Evolutionary conservation across 1,140 invertebrate genomes (phyloP).

Genomic region (Propsilocerus akamusi): DNA sequence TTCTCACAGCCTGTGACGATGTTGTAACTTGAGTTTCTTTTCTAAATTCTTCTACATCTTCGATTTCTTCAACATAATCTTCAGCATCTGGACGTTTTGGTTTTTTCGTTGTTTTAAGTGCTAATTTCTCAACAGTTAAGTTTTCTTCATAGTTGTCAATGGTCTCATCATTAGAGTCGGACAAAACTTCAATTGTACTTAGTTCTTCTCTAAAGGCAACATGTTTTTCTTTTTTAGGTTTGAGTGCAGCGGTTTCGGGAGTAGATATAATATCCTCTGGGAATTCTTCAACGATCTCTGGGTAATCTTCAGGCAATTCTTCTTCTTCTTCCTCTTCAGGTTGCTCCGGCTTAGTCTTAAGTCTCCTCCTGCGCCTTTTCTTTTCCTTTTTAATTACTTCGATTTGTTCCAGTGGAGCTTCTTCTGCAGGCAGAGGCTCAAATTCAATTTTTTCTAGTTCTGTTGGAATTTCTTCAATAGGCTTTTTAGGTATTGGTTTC

Average conservation of each 20-base stretch:
- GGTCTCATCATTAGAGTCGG: neutral
- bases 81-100: conserved; percentile 18
- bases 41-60: conserved; percentile 24
- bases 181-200: conserved; percentile 14
- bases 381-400: conserved; percentile 18
- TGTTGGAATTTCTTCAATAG: conserved; percentile 13
- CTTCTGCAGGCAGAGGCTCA: conserved; percentile 17
- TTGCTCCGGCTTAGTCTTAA: conserved; percentile 16
- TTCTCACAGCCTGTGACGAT: conserved; percentile 26
- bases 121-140: conserved; percentile 17
- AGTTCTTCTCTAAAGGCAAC: conserved; percentile 13
- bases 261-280: conserved; percentile 9
- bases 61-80: conserved; percentile 19
- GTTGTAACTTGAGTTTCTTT: conserved; percentile 30
- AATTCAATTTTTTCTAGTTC: conserved; percentile 3
- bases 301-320: conserved; percentile 6
- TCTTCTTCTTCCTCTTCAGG: conserved; percentile 23
- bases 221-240: conserved; percentile 10
- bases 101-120: conserved; percentile 23
- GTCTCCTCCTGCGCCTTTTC: conserved; percentile 18
- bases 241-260: conserved; percentile 8
- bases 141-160: neutral
- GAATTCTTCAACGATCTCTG: conserved; percentile 14
- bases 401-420: too few species aligned
- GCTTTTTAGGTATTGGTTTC: conserved; percentile 13